Conservation (phyloP, 2,888 invertebrate species). For the Lucinisca nassula region DNA sequence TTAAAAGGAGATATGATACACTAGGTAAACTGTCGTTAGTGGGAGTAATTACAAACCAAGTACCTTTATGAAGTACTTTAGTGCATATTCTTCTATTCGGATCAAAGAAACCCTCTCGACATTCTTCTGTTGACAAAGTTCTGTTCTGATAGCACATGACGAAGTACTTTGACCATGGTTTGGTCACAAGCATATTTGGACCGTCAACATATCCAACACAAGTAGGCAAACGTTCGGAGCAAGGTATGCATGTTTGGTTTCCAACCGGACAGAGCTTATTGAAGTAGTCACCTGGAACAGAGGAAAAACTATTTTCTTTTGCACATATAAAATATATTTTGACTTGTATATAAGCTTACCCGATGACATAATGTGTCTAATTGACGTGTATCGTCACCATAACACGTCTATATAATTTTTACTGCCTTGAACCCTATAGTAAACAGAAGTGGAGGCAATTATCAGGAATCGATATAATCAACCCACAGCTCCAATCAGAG, state of each 20-base stretch:
- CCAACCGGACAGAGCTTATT: slow-evolving; percentile 61
- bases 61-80: slow-evolving; percentile 60
- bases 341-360: too few species aligned
- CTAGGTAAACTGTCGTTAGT: too few species aligned
- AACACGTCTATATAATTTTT: too few species aligned
- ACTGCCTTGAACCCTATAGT: too few species aligned
- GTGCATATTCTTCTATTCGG: slow-evolving; percentile 58
- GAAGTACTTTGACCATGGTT: slow-evolving; percentile 63
- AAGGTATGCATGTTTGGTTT: slow-evolving; percentile 66
- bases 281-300: slow-evolving; percentile 66
- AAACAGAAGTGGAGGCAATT: too few species aligned
- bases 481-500: too few species aligned
- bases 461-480: too few species aligned
- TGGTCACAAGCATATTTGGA: slow-evolving; percentile 50
- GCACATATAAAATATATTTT: too few species aligned
- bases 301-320: too few species aligned
- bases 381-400: too few species aligned
- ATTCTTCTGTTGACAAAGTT: slow-evolving; percentile 56
- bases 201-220: slow-evolving; percentile 70
- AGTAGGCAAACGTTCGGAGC: slow-evolving; percentile 64
- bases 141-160: slow-evolving; percentile 64
- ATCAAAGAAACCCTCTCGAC: slow-evolving; percentile 61
- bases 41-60: background rate
- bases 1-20: too few species aligned
- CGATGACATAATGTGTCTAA: too few species aligned